Percentiles rank a stretch among this genome's conserved stretches.
Conservation (phyloP, 1,140 invertebrate genomes). For the Meloidogyne exigua region DNA sequence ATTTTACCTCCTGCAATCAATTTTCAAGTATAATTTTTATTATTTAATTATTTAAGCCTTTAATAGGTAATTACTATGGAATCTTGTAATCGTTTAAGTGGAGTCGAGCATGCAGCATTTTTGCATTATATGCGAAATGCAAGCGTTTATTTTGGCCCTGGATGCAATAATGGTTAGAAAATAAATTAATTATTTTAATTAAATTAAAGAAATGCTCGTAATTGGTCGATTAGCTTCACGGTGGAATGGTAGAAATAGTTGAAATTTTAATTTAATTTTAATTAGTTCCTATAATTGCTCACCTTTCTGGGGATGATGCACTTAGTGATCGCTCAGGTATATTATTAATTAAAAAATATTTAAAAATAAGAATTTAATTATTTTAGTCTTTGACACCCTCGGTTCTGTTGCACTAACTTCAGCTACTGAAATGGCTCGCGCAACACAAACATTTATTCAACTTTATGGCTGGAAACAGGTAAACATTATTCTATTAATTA, state of each 20-base stretch:
- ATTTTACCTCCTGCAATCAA: slow-evolving; percentile 58
- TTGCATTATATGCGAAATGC: slow-evolving; percentile 62
- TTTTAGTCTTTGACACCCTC: slow-evolving; percentile 59
- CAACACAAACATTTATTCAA: slow-evolving; percentile 55
- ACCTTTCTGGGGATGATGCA: slow-evolving; percentile 62
- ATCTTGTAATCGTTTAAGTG: slow-evolving; percentile 59
- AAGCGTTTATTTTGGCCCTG: slow-evolving; percentile 61
- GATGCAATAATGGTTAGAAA: slow-evolving; percentile 60
- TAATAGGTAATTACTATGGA: slow-evolving; percentile 61
- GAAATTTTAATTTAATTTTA: background rate
- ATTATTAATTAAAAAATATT: background rate
- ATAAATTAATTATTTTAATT: background rate
- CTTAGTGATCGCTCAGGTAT: slow-evolving; percentile 50
- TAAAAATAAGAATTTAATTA: background rate
- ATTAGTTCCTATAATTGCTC: slow-evolving; percentile 60
- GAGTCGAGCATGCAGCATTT: slow-evolving; percentile 61
- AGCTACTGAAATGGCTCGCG: slow-evolving; percentile 62
- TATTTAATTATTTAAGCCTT: background rate
- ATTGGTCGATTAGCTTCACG: slow-evolving; percentile 59
- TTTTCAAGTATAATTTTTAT: slow-evolving; percentile 42
- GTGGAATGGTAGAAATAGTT: slow-evolving; percentile 48
- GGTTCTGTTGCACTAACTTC: slow-evolving; percentile 63
- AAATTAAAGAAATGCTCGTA: slow-evolving; percentile 59
- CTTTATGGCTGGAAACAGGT: slow-evolving; percentile 63
- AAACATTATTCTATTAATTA: background rate